phyloP scores from a whole-genome alignment of 1,140 invertebrate genomes.

The Lycorma delicatula region DNA sequence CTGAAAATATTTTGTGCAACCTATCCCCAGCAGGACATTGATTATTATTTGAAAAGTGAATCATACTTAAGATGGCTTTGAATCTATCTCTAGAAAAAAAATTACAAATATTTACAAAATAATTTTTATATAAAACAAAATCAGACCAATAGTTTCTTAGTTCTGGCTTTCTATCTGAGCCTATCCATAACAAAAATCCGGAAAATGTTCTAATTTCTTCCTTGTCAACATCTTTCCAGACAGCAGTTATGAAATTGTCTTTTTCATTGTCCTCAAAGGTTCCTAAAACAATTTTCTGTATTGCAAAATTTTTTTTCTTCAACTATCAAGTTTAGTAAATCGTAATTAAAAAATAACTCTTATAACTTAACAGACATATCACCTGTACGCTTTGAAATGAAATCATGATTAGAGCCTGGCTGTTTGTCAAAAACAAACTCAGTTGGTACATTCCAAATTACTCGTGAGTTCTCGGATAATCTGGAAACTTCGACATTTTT shows the following conservation, averaged over 20 bases:
- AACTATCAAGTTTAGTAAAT: neutral
- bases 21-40: constrained; percentile 18
- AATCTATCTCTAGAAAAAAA: constrained; percentile 27
- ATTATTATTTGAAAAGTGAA: constrained; percentile 28
- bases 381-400: neutral
- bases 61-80: constrained; percentile 24
- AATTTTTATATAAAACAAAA: neutral
- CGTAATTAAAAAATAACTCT: neutral
- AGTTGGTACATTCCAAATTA: neutral
- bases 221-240: neutral
- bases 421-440: neutral
- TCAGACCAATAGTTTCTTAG: neutral
- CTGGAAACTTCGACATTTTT: constrained; percentile 3
- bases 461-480: neutral
- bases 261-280: neutral
- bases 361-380: neutral
- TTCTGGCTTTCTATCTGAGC: neutral
- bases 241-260: neutral
- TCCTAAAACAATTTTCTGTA: neutral
- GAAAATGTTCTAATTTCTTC: neutral
- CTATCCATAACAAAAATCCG: neutral
- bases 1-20: constrained; percentile 24
- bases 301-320: neutral
- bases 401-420: neutral
- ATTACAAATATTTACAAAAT: constrained; percentile 4